These are phyloP conservation scores for Fopius arisanus DNA, from an alignment of 1,140 invertebrate genomes.

Conservation along the genomic window DNA sequence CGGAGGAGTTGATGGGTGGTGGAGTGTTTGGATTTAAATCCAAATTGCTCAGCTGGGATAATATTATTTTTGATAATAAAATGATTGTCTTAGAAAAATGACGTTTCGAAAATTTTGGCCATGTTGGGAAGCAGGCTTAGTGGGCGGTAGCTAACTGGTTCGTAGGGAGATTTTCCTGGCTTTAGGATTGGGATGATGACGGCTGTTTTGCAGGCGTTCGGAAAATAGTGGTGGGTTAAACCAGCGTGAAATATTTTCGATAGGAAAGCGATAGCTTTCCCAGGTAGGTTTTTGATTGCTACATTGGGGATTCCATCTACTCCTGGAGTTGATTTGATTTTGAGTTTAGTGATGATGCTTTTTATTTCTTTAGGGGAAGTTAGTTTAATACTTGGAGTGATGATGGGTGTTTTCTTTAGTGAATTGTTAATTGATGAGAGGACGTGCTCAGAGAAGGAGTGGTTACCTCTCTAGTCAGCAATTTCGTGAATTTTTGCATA, in stretches of 20 bases:
- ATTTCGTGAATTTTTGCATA: background rate
- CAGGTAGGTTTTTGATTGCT: background rate
- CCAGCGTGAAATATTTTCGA: background rate
- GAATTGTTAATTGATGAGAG: background rate
- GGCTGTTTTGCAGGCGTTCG: background rate
- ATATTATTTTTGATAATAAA: background rate
- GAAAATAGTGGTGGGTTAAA: background rate
- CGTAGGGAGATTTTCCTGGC: background rate
- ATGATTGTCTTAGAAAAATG: background rate
- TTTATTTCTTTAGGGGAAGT: background rate
- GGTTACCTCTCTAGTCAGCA: background rate
- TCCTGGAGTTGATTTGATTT: background rate
- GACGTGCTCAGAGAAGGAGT: background rate
- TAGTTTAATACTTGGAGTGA: background rate
- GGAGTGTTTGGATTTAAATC: conserved; percentile 34
- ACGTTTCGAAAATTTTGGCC: background rate
- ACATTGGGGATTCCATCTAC: background rate
- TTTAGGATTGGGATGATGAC: background rate
- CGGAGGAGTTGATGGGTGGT: conserved; percentile 31
- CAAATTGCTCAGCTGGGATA: conserved; percentile 35
- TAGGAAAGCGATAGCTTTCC: background rate
- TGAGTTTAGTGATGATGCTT: background rate
- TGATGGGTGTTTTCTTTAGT: background rate
- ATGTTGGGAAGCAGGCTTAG: background rate
- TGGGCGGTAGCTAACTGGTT: background rate